Base-by-base conservation (phyloP, 2,888 invertebrate species). In the Lathronympha strigana region DNA sequence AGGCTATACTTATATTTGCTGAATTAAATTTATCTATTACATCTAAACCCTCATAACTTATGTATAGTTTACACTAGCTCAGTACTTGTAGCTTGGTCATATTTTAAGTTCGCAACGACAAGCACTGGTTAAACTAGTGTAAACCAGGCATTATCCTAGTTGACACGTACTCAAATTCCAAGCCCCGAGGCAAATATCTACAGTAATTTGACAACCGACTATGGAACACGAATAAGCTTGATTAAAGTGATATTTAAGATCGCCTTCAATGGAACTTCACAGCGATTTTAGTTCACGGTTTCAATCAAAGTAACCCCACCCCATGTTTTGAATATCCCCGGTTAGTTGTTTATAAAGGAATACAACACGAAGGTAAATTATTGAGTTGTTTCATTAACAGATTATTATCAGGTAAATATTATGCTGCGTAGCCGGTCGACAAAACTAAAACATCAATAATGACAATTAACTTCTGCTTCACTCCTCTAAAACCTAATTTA, bases 11-110 rank as follows among this genome's bases (percentile, higher is more conserved):
- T 61, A 43, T 43, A 40, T 63, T 63, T 50, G 53, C 38, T 19
- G 45, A 63, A 45, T 64, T 53, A 64, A 53, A 31, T 53, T 58
- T 45, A 55, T 54, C 66, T 66, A 67, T 67, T 67, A 67, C 49
- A 54, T 40, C 63, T 67, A 67, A 60, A 63, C 53, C 63, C 67
- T 67, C 47, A 50, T 36, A 31, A 66, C 58, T 45, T 58, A 58
- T 11, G 36, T 38, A 54, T 19, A 45, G 43, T 45, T 45, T 21
- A 31, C 45, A 45, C 57, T 19, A 45, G 17, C 4, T 28, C 43
- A 31, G 45, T 57, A 45, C 57, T 57, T 8, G 21, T 57, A n/a
- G 19, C 8, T 31, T 21, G 17, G 28, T 21, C 28, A 17, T 25
- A 36, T 17, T 43, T 11, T n/a, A 36, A 36, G 2, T 53, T n/a